A percentile compares a stretch with the other conserved stretches of the same genome.
Evolutionary conservation across 1,140 invertebrate species (phyloP).

Genomic region (Sitophilus oryzae): DNA sequence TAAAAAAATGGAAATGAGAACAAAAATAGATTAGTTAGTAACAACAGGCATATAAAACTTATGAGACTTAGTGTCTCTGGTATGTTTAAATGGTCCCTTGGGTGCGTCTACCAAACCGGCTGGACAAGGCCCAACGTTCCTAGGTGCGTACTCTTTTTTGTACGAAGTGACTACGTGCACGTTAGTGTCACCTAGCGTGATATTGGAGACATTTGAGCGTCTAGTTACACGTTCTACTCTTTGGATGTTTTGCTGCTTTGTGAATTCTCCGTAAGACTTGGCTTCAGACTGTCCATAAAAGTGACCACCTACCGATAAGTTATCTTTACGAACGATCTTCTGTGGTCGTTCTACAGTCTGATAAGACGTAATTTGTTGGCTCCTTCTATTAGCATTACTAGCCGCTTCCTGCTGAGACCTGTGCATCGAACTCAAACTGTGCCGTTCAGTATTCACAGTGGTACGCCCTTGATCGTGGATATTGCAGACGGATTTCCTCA

Average conservation of each 20-base stretch:
- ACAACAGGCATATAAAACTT: slow-evolving; percentile 67
- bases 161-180: slow-evolving; percentile 57
- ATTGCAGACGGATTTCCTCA: slow-evolving; percentile 72
- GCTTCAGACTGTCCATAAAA: slow-evolving; percentile 63
- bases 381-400: slow-evolving; percentile 35
- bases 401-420: slow-evolving; percentile 49
- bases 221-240: slow-evolving; percentile 51
- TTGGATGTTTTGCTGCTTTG: slow-evolving; percentile 47
- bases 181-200: slow-evolving; percentile 60
- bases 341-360: slow-evolving; percentile 49
- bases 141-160: slow-evolving; percentile 66
- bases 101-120: slow-evolving; percentile 67
- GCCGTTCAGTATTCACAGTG: slow-evolving; percentile 61
- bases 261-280: slow-evolving; percentile 62
- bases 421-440: slow-evolving; percentile 70
- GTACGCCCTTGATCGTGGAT: slow-evolving; percentile 61
- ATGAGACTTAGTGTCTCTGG: slow-evolving; percentile 72
- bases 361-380: slow-evolving; percentile 41
- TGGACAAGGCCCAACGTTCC: slow-evolving; percentile 68
- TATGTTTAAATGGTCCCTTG: slow-evolving; percentile 70
- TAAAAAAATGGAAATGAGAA: not conserved
- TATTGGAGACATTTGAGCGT: slow-evolving; percentile 62
- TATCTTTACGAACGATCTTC: slow-evolving; percentile 54
- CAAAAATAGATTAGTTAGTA: slow-evolving; percentile 19
- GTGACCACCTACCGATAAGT: slow-evolving; percentile 61